Conservation (phyloP, 2,797 vertebrate species). For the Petrocephalus sullivani region DNA sequence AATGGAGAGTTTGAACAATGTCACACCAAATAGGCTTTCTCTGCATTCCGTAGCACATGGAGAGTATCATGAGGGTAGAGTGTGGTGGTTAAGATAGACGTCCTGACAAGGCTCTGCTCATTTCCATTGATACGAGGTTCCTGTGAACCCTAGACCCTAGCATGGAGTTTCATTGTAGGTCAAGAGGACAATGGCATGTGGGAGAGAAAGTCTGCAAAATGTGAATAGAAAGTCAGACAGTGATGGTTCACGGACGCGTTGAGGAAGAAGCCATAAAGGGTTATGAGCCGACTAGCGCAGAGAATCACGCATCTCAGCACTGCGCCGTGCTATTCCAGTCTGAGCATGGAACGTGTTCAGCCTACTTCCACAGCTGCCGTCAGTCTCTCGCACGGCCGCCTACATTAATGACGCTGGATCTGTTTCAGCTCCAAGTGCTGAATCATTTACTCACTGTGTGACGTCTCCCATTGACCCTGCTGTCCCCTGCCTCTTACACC, state of each 20-base stretch:
- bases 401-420: not conserved
- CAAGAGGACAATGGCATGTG: not conserved
- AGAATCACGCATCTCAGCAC: not conserved
- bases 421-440: not conserved
- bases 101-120: not conserved
- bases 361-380: not conserved
- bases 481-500: not conserved
- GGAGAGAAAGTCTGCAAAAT: not conserved
- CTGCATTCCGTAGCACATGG: not conserved
- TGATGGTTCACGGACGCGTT: not conserved
- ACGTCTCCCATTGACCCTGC: conserved; percentile 1
- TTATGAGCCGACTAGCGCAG: not conserved
- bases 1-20: not conserved
- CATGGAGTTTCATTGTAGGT: not conserved
- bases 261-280: not conserved
- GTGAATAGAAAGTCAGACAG: not conserved
- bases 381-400: not conserved
- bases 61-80: not conserved
- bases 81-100: not conserved
- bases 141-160: not conserved
- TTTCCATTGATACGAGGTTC: not conserved
- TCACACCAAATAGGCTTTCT: not conserved
- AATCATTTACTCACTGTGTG: conserved; percentile 4
- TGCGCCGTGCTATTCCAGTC: not conserved
- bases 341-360: not conserved